A percentile compares a stretch with the other conserved stretches of the same genome.
These are phyloP conservation scores for Ceratoteleas bidentatus DNA, from an alignment of 1,140 invertebrate species.

Conservation along the genomic window DNA sequence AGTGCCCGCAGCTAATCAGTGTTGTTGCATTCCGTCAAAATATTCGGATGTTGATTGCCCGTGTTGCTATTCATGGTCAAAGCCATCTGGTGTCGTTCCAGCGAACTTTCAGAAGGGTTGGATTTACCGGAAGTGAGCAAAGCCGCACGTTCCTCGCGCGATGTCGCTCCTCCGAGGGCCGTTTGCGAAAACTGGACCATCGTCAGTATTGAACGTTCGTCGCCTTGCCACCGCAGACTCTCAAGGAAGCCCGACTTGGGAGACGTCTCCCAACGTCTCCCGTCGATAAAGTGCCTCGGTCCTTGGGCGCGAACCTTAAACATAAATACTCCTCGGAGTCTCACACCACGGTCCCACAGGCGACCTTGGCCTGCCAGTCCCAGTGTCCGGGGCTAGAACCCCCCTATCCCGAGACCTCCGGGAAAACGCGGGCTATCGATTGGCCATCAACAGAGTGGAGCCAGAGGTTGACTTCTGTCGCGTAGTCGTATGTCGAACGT, in stretches of 20 bases:
- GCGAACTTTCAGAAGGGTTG: constrained; percentile 55
- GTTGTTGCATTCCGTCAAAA: constrained; percentile 21
- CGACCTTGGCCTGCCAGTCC: too few relatives aligned
- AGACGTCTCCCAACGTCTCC: too few relatives aligned
- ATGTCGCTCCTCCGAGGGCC: constrained; percentile 5
- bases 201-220: background rate
- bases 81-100: constrained; percentile 57
- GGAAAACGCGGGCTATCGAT: too few relatives aligned
- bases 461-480: too few relatives aligned
- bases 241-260: background rate
- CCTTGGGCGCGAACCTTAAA: background rate
- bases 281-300: background rate
- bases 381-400: too few relatives aligned
- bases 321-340: background rate
- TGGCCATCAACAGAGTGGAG: too few relatives aligned
- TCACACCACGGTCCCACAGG: too few relatives aligned
- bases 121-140: constrained; percentile 49
- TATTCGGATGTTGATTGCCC: constrained; percentile 47
- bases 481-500: too few relatives aligned
- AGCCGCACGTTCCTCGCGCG: constrained; percentile 15
- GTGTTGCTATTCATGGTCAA: constrained; percentile 53
- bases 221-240: too few relatives aligned
- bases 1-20: constrained; percentile 14
- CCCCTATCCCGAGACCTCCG: too few relatives aligned
- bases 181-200: background rate